These are phyloP conservation scores for Caenorhabditis becei DNA, from an alignment of 2,888 invertebrate species.

Conservation along the genomic window DNA sequence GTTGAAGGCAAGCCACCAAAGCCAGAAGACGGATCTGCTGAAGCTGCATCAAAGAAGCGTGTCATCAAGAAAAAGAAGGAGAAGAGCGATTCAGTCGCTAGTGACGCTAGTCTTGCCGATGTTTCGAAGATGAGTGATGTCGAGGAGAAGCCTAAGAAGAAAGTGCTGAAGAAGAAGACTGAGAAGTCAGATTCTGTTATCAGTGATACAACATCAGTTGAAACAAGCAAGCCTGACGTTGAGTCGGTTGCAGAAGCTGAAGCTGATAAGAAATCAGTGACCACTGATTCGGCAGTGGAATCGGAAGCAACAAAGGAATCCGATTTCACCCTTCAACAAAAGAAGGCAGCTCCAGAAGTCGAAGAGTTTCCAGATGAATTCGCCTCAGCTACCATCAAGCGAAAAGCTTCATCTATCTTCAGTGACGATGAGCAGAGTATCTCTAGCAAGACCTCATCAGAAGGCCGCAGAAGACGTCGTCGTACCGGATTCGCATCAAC, in stretches of 20 bases:
- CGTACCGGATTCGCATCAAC: slow-evolving; percentile 76
- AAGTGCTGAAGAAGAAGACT: slow-evolving; percentile 58
- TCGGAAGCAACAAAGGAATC: slow-evolving; percentile 40
- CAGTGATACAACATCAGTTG: slow-evolving; percentile 45
- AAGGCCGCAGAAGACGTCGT: slow-evolving; percentile 70
- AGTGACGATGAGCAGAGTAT: slow-evolving; percentile 60
- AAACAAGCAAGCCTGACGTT: slow-evolving; percentile 17
- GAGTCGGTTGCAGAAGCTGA: not conserved
- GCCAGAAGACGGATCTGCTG: slow-evolving; percentile 42
- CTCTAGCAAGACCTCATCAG: slow-evolving; percentile 52
- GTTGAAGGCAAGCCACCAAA: slow-evolving; percentile 58
- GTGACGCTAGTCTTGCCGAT: slow-evolving; percentile 55
- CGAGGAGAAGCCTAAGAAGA: slow-evolving; percentile 60
- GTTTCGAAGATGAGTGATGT: slow-evolving; percentile 52
- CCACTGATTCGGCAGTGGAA: slow-evolving; percentile 59
- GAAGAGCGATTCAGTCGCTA: slow-evolving; percentile 56
- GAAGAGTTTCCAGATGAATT: slow-evolving; percentile 31
- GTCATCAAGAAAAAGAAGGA: slow-evolving; percentile 56
- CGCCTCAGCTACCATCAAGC: slow-evolving; percentile 14
- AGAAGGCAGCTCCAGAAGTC: not conserved
- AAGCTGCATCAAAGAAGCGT: slow-evolving; percentile 54
- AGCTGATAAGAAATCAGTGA: slow-evolving; percentile 12
- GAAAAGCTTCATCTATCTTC: slow-evolving; percentile 36
- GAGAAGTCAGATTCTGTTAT: slow-evolving; percentile 60
- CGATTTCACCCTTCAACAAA: slow-evolving; percentile 25